Conservation (phyloP, 2,888 invertebrate genomes). For the Heliconius ismenius region DNA sequence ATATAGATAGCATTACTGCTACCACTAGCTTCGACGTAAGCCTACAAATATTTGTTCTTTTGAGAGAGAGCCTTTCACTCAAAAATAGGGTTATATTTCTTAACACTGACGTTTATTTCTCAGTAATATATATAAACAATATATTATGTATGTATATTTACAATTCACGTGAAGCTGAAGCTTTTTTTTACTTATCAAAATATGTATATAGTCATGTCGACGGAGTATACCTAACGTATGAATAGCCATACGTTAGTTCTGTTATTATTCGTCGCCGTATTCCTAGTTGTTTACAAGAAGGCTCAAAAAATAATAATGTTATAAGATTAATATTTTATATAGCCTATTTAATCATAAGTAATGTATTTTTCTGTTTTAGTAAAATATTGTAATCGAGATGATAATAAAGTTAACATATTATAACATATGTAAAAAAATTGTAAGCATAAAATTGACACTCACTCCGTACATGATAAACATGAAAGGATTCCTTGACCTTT, state of each 20-base stretch:
- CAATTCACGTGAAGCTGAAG: neutral
- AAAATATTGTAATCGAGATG: neutral
- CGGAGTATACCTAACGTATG: neutral
- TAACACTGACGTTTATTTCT: slow-evolving; percentile 27
- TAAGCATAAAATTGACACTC: neutral
- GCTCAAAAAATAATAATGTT: neutral
- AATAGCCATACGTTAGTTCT: neutral
- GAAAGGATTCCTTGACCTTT: slow-evolving; percentile 15
- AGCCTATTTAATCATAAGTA: neutral
- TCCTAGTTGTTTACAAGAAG: neutral
- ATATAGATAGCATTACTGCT: neutral
- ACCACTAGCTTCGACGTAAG: slow-evolving; percentile 49
- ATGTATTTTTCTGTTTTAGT: neutral
- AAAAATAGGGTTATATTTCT: slow-evolving; percentile 55
- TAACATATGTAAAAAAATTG: neutral
- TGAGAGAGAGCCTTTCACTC: slow-evolving; percentile 58
- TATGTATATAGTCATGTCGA: neutral
- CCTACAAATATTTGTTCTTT: slow-evolving; percentile 69
- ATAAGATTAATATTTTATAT: neutral
- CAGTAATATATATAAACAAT: neutral
- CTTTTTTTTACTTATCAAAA: neutral
- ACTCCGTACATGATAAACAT: slow-evolving; percentile 2
- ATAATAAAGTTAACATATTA: neutral
- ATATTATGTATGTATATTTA: neutral
- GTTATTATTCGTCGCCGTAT: too few relatives aligned